phyloP scores from a whole-genome alignment of 2,888 invertebrate genomes.

The Drosophila pseudotalamancana region DNA sequence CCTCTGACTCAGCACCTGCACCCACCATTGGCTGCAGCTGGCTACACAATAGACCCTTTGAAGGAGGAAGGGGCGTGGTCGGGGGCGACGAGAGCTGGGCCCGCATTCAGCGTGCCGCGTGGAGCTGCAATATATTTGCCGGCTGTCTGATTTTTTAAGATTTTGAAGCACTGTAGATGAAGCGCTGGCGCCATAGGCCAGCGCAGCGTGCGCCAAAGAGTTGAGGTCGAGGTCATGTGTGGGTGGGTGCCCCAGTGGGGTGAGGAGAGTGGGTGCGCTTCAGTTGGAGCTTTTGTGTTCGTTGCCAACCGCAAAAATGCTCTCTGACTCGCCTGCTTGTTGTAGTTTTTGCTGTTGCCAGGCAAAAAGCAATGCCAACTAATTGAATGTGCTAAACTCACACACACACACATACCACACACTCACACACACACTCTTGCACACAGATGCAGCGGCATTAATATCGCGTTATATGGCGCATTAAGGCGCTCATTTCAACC shows the following conservation, averaged over 20 bases:
- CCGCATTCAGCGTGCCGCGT: constrained; percentile 44
- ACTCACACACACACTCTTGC: background rate
- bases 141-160: constrained; percentile 74
- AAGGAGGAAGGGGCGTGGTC: background rate
- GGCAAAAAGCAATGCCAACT: constrained; percentile 69
- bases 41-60: constrained; percentile 8
- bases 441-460: constrained; percentile 36
- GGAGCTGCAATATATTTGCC: constrained; percentile 60
- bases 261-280: background rate
- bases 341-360: constrained; percentile 50
- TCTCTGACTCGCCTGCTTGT: constrained; percentile 40
- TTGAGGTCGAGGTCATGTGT: constrained; percentile 61
- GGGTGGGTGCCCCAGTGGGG: constrained; percentile 6
- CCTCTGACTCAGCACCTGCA: constrained; percentile 1
- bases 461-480: constrained; percentile 69
- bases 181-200: constrained; percentile 28
- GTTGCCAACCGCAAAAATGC: constrained; percentile 70
- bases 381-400: constrained; percentile 72
- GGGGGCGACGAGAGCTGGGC: background rate
- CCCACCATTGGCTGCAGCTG: constrained; percentile 2
- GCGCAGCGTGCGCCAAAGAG: constrained; percentile 36
- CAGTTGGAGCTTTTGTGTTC: constrained; percentile 52
- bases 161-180: constrained; percentile 51
- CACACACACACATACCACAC: constrained; percentile 20
- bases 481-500: constrained; percentile 67